Conservation (phyloP, 2,888 invertebrate genomes). For the Magallana nippona region DNA sequence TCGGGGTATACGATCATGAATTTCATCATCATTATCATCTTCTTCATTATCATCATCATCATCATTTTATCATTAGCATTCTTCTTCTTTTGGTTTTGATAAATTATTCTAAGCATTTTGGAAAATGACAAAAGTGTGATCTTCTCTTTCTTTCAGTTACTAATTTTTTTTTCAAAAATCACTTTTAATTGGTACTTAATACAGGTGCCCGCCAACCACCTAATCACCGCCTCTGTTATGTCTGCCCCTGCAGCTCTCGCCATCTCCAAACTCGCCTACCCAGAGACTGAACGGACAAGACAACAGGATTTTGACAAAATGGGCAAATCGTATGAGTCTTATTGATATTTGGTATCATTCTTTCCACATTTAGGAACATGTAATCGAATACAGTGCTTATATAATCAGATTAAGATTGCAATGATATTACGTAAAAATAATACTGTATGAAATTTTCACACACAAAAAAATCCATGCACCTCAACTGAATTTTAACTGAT, state of each 20-base stretch:
- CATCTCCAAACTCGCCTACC: slow-evolving; percentile 93
- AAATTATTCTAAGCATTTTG: neutral
- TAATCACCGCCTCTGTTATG: slow-evolving; percentile 97
- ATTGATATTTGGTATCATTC: neutral
- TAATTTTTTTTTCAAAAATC: neutral
- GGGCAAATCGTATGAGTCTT: slow-evolving; percentile 76
- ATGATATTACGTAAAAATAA: too few species aligned
- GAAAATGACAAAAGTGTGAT: neutral
- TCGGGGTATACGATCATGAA: slow-evolving; percentile 85
- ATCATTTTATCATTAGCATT: too few species aligned
- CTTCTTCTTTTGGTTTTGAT: too few species aligned
- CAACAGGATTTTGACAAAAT: slow-evolving; percentile 86
- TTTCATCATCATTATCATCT: neutral
- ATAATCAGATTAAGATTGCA: too few species aligned
- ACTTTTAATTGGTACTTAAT: neutral
- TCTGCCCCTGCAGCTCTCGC: slow-evolving; percentile 96
- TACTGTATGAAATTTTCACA: too few species aligned
- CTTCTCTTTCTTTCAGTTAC: neutral
- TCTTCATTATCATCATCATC: too few species aligned
- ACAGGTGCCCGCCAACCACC: slow-evolving; percentile 83
- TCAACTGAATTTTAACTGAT: too few species aligned
- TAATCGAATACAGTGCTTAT: too few species aligned
- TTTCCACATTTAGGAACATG: neutral
- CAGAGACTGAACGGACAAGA: slow-evolving; percentile 91
- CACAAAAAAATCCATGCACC: too few species aligned